These are phyloP conservation scores for Conus canariensis DNA, from an alignment of 2,888 invertebrate species.

Conservation along the genomic window DNA sequence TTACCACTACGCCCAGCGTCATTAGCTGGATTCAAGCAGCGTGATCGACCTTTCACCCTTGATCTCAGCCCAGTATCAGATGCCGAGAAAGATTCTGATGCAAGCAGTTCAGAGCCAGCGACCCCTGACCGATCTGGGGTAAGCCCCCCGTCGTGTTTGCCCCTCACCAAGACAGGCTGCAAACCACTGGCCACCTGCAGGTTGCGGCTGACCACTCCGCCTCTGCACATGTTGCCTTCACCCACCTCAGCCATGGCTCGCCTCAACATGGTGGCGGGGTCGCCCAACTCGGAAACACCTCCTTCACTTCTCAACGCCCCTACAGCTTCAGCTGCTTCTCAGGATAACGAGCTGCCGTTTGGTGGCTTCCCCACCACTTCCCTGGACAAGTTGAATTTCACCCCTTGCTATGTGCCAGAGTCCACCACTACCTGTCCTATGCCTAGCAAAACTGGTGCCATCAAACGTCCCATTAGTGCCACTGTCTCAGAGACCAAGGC, in stretches of 20 bases:
- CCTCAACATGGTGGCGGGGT: slow-evolving; percentile 70
- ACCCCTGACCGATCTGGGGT: slow-evolving; percentile 27
- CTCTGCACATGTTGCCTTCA: slow-evolving; percentile 66
- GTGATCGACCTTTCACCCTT: slow-evolving; percentile 42
- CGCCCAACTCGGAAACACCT: slow-evolving; percentile 27
- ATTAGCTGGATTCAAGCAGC: slow-evolving; percentile 35
- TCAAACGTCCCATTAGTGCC: slow-evolving; percentile 45
- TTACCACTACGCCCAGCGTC: slow-evolving; percentile 6
- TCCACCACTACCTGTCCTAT: slow-evolving; percentile 42
- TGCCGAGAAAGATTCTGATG: slow-evolving; percentile 49
- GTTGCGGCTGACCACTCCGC: slow-evolving; percentile 11
- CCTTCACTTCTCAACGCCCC: neutral
- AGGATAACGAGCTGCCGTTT: slow-evolving; percentile 32
- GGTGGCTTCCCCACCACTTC: slow-evolving; percentile 74
- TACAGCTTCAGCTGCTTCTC: slow-evolving; percentile 1
- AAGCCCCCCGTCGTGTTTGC: slow-evolving; percentile 41
- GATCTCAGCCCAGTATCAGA: slow-evolving; percentile 54
- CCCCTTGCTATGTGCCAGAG: slow-evolving; percentile 73
- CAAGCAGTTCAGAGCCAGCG: slow-evolving; percentile 35
- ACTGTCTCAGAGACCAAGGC: slow-evolving; percentile 45
- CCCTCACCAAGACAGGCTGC: neutral
- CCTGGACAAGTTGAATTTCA: slow-evolving; percentile 77
- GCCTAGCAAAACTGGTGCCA: slow-evolving; percentile 36
- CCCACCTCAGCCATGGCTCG: slow-evolving; percentile 79
- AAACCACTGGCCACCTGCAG: neutral